A percentile compares a stretch with the other conserved stretches of the same genome.
These are phyloP conservation scores for Meliscaeva auricollis DNA, from an alignment of 2,888 invertebrate genomes.

Conservation along the genomic window DNA sequence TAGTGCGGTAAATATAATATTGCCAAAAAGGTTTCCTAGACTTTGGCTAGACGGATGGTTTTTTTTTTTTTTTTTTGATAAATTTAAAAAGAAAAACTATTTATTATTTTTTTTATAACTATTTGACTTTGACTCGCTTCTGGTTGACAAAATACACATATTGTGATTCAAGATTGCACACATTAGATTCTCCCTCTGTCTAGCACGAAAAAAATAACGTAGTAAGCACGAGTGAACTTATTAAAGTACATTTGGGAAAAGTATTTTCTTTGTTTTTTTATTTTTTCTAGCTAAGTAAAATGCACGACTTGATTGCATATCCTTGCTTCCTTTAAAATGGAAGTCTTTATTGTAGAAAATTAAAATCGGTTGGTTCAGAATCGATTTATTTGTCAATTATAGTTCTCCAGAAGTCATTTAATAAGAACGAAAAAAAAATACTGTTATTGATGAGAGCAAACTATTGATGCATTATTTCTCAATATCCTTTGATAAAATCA, in stretches of 20 bases:
- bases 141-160: slow-evolving; percentile 35
- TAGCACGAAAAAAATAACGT: background rate
- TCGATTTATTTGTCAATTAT: no score
- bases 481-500: no score
- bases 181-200: background rate
- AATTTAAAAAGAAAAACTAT: slow-evolving; percentile 21
- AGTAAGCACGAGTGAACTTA: slow-evolving; percentile 18
- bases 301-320: no score
- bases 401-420: no score
- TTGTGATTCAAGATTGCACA: slow-evolving; percentile 27
- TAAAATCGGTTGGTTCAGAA: no score
- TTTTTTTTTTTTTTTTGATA: slow-evolving; percentile 2
- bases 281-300: no score
- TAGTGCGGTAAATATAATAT: slow-evolving; percentile 43
- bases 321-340: no score
- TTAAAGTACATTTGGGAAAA: slow-evolving; percentile 1
- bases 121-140: background rate
- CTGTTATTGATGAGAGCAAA: no score
- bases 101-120: slow-evolving; percentile 6
- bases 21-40: slow-evolving; percentile 39
- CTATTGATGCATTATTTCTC: no score
- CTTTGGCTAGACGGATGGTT: slow-evolving; percentile 32
- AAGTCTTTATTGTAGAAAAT: no score
- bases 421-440: no score
- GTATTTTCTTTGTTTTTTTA: background rate